Percentiles rank a stretch among this genome's conserved stretches.
Conservation (phyloP, 2,113 vertebrate genomes). For the Gila orcuttii region DNA sequence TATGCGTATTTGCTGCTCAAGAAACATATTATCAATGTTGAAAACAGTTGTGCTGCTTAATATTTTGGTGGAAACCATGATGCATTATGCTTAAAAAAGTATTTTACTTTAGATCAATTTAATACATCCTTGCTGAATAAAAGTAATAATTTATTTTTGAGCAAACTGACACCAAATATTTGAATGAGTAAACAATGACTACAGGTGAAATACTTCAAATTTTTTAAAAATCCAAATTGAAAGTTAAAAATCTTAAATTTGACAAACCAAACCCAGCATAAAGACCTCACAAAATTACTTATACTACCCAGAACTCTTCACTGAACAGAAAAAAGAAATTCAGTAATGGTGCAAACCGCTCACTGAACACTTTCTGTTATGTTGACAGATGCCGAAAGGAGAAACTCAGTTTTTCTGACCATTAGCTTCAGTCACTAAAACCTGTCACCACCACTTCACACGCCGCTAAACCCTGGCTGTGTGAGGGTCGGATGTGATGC, state of each 20-base stretch:
- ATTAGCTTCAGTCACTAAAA: slow-evolving; percentile 35
- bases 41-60: not conserved
- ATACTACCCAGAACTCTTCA: not conserved
- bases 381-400: not conserved
- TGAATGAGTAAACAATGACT: not conserved
- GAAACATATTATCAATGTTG: not conserved
- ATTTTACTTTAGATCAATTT: not conserved
- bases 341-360: not conserved
- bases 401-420: slow-evolving; percentile 7
- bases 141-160: too few species aligned
- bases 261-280: not conserved
- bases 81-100: not conserved
- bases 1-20: not conserved
- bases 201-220: not conserved
- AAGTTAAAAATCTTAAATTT: not conserved
- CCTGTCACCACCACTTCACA: slow-evolving; percentile 23
- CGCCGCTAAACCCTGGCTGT: slow-evolving; percentile 16
- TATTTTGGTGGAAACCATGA: not conserved
- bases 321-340: not conserved
- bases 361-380: not conserved
- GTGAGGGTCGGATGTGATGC: slow-evolving; percentile 38
- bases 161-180: not conserved
- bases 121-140: not conserved
- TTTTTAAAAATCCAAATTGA: not conserved
- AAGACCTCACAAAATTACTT: not conserved